Base-by-base conservation (phyloP, 2,797 vertebrate genomes). In the Merluccius polli region DNA sequence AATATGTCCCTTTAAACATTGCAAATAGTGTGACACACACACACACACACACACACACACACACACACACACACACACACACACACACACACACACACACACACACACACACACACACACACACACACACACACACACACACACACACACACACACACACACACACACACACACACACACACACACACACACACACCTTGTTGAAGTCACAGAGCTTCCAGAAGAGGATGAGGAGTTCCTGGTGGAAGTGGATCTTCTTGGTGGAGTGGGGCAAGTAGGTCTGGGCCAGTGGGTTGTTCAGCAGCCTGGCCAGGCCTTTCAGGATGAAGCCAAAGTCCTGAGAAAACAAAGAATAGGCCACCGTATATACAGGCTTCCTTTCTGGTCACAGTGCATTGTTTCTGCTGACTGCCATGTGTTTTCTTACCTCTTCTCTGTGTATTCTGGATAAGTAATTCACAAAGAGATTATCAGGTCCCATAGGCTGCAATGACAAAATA, bases 201-300 rank as follows among this genome's bases (percentile, higher is more conserved):
- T 99, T 99, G 86, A 97, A 96, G 89, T 98, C 96, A 24, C 97
- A 99, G 84, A 98, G 94, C 79, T 98, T 99, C 97, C 97, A 99
- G 91, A 99, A 98, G 59, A 99, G 95, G 75, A 98, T 95, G 1
- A 99, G 94, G 74, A 99, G 92, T 81, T 99, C 98, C 90, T 99
- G 98, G 90, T 98, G 95, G 87, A 98, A 99, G 77, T 96, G 95
- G 91, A 99, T 98, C 93, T 96, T 99, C 93, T 98, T 99, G 87
- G 95, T 91, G 77, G 98, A 99, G 77, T 95, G 96, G 76, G 98
- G 98, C 84, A 99, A 92, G 87, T 98, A 99, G 0, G 97, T 99
- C 93, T 98, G 97, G 77, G 95, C 81, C 84, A 99, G 93, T 0
- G 97, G 97, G 73, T 98, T 99, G 75, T 96, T 97, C 73, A 99